Conservation (phyloP, 1,140 invertebrate species). For the Eriocheir sinensis region DNA sequence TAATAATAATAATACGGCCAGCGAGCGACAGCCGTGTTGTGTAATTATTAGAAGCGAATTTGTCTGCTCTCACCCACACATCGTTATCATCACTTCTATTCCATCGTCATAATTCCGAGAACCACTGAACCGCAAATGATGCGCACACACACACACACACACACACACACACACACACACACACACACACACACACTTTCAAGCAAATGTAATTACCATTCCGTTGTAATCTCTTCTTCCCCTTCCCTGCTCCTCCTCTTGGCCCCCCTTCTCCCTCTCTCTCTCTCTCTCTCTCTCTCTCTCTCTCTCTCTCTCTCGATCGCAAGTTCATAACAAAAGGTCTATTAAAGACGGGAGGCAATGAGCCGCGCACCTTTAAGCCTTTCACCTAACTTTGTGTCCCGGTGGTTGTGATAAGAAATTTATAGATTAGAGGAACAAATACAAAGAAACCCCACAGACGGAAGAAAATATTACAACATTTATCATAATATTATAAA, state of each 20-base stretch:
- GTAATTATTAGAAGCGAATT: no score
- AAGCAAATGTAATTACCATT: neutral
- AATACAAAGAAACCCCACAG: no score
- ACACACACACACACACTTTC: neutral
- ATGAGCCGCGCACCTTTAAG: neutral
- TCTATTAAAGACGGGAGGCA: neutral
- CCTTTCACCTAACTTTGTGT: neutral
- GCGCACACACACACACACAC: slow-evolving; percentile 32
- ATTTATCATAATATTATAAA: no score
- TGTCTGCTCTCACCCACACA: neutral
- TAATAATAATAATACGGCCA: neutral
- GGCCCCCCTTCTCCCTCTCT: slow-evolving; percentile 7
- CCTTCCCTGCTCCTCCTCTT: neutral
- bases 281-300: slow-evolving; percentile 22
- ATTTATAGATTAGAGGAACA: neutral
- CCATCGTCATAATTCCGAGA: neutral
- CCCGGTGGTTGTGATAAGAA: neutral
- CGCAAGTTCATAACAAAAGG: no score
- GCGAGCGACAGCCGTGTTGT: no score
- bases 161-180: slow-evolving; percentile 1
- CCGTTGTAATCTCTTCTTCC: neutral
- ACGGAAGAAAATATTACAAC: no score
- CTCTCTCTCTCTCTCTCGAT: neutral
- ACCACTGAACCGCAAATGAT: neutral
- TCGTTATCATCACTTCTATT: neutral